Conservation (phyloP, 2,113 vertebrate species). For the Rhipidura dahli region DNA sequence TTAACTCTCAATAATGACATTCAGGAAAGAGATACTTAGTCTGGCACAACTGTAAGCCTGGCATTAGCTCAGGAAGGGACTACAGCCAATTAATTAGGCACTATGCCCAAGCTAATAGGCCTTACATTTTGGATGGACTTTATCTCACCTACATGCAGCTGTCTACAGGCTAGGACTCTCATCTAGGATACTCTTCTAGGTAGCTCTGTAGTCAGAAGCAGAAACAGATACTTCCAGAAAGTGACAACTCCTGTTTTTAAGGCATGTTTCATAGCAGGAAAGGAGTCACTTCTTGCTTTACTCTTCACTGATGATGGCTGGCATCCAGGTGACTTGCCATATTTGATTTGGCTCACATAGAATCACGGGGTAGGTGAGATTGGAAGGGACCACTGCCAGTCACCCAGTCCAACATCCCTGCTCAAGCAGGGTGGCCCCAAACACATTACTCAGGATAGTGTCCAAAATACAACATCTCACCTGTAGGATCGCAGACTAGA, state of each 20-base stretch:
- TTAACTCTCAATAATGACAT: background rate
- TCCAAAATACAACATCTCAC: background rate
- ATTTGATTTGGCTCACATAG: background rate
- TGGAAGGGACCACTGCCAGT: background rate
- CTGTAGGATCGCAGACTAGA: background rate
- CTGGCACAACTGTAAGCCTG: background rate
- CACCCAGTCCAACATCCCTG: background rate
- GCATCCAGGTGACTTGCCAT: background rate
- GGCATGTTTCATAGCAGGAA: background rate
- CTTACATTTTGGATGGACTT: background rate
- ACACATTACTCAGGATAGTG: accelerated
- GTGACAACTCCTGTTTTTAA: background rate
- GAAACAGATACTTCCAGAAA: background rate
- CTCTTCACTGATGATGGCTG: background rate
- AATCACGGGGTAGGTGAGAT: background rate
- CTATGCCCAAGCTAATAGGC: background rate
- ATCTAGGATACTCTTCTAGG: background rate
- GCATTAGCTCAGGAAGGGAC: background rate
- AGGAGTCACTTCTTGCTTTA: background rate
- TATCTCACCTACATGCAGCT: background rate
- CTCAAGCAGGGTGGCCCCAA: background rate
- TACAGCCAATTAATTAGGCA: slow-evolving; percentile 13
- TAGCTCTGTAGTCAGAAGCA: background rate
- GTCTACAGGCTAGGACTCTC: background rate
- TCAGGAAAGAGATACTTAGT: background rate